Evolutionary conservation across 2,797 vertebrate species (phyloP).

Genomic region (Cottoperca gobio): DNA sequence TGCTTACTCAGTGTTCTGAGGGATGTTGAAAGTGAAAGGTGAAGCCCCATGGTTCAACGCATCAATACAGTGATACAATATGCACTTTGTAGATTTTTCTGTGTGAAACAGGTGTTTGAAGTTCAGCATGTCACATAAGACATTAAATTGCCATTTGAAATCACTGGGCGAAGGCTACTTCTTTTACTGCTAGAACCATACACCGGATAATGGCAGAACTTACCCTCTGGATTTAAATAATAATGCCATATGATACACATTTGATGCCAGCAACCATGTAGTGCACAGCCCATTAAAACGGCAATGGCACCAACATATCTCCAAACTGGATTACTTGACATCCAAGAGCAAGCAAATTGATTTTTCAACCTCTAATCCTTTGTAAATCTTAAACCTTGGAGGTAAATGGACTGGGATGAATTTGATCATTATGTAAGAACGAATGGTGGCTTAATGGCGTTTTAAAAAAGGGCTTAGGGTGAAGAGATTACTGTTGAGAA

Average conservation of each 20-base stretch:
- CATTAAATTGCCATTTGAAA: conserved; percentile 59
- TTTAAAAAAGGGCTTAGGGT: conserved; percentile 73
- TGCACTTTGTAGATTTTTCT: conserved; percentile 74
- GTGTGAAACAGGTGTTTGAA: conserved; percentile 68
- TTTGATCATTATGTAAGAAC: conserved; percentile 77
- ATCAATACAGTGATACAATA: conserved; percentile 63
- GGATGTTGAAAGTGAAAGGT: conserved; percentile 51
- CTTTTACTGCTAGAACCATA: conserved; percentile 46
- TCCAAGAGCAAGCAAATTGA: conserved; percentile 78
- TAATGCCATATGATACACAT: conserved; percentile 36
- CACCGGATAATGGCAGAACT: conserved; percentile 22
- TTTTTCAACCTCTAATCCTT: conserved; percentile 79
- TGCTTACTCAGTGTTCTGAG: conserved; percentile 43
- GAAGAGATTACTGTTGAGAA: conserved; percentile 72
- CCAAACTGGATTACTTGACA: conserved; percentile 75
- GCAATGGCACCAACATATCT: conserved; percentile 48
- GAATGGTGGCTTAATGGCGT: conserved; percentile 74
- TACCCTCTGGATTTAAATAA: conserved; percentile 48
- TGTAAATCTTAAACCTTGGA: conserved; percentile 76
- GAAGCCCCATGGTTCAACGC: conserved; percentile 51
- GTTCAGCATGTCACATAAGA: conserved; percentile 50
- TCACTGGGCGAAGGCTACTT: conserved; percentile 45
- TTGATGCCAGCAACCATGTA: conserved; percentile 28
- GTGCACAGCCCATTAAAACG: conserved; percentile 38
- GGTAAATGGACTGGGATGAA: conserved; percentile 76